Evolutionary conservation across 2,113 vertebrate genomes (phyloP), one percentile per base, ranked within the genome.

Genomic region (Corapipo altera): DNA sequence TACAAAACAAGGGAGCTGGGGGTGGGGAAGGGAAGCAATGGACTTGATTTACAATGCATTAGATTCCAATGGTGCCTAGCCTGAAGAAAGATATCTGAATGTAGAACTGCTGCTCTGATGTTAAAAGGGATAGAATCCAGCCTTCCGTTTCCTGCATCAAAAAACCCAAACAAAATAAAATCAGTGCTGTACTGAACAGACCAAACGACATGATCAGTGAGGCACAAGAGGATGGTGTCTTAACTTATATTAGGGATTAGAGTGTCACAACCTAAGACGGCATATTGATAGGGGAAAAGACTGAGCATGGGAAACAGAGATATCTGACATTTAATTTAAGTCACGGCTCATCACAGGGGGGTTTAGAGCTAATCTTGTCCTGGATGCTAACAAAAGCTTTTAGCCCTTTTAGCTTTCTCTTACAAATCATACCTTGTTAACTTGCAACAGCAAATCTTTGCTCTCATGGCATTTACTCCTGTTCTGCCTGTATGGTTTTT

Each of bases 121-220:
- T 98, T 98, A 99, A 97, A 99, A 98, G 96, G 98, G 98, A 93
- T 98, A 98, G 96, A 98, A 98, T 89, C 98, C 99, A 61, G 98
- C 95, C 97, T 98, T 99, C 96, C 99, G 98, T 98, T 99, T 99
- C 97, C 99, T 99, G 97, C n/a, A 85, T 96, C 46, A 93, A 93
- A 86, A 93, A 95, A 77, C 39, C 91, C 37, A 95, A 82, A 94
- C 43, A 91, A 67, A 83, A 72, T 43, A 43, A 72, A 61, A 75
- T 95, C 51, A 78, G 74, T 78, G 70, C 55, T 91, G 54, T 43
- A n/a, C 13, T 35, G 69, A 85, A 90, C 46, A 85, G 52, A 79
- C 21, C 15, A 74, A 70, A 30, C 3, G 21, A 84, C 23, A 32
- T 74, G 23, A 91, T 49, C 55, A 93, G 54, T 12, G 14, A 77